Conservation (phyloP, 2,797 vertebrate genomes). For the Mallotus villosus region DNA sequence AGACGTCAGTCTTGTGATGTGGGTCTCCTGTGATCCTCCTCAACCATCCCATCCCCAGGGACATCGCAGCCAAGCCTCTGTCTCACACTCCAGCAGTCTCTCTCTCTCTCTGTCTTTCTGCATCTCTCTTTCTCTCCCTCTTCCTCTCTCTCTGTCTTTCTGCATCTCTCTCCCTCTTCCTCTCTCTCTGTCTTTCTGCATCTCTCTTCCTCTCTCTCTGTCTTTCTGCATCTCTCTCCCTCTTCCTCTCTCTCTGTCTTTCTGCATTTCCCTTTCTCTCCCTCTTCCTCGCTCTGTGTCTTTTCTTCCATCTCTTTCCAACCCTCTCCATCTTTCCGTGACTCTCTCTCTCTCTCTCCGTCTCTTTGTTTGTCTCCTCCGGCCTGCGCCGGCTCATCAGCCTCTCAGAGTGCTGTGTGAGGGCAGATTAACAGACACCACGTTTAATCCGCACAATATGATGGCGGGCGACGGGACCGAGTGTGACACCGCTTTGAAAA, state of each 20-base stretch:
- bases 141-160: background rate
- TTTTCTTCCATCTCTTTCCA: background rate
- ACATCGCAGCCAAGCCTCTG: slow-evolving; percentile 30
- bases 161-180: background rate
- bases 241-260: no score
- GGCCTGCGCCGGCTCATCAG: background rate
- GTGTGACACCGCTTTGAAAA: slow-evolving; percentile 9
- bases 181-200: background rate
- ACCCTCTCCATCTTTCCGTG: background rate
- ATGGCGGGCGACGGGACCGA: background rate
- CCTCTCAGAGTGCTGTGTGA: background rate
- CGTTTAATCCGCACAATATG: background rate
- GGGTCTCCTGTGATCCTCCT: slow-evolving; percentile 25
- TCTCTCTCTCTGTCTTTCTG: background rate
- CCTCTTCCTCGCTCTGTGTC: background rate
- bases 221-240: background rate
- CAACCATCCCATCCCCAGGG: slow-evolving; percentile 35
- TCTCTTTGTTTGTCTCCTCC: background rate
- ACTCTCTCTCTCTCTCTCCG: slow-evolving; percentile 6
- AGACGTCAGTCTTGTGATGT: slow-evolving; percentile 30
- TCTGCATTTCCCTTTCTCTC: background rate
- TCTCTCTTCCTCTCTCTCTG: slow-evolving; percentile 3
- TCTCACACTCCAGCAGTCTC: slow-evolving; percentile 36
- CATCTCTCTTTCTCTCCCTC: no score
- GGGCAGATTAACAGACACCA: background rate